Base-by-base conservation (phyloP, 2,113 vertebrate species). In the Cyanoderma ruficeps region DNA sequence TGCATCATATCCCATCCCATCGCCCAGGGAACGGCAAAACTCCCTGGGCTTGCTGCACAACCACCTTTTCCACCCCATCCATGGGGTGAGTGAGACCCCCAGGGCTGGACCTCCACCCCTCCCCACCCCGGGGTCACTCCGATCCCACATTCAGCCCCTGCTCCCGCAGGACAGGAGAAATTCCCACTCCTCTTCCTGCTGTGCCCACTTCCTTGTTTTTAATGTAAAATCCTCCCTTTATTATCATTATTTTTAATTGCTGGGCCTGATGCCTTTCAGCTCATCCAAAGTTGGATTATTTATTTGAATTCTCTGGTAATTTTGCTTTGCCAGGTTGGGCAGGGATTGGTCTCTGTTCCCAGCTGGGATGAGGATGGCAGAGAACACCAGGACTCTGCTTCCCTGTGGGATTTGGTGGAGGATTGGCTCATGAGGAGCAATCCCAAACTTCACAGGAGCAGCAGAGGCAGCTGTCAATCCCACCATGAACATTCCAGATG, bases 91-190 rank as follows among this genome's bases (percentile, higher is more conserved):
- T 1, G 16, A 39, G 42, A 42, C 42, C 37, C 22, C 20, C 18
- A 39, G 59, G 59, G 59, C 35, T 60, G 59, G 7, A 19, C 24
- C 59, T 25, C 10, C 11, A 12, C 18, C 37, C 63, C 49, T n/a
- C 30, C 24, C 9, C 44, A 20, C 31, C 53, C 8, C 0, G 0
- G 21, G 60, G 11, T 15, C 39, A 28, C 8, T 31, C 59, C 7
- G 15, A 41, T 20, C 25, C 63, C 13, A 6, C 4, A 4, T 4
- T 22, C 13, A 4, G 15, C 19, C 19, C 30, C 35, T 25, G 28
- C 16, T 31, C 3, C 1, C 13, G 21, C 3, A 0, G 2, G 4
- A 28, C 15, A 10, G 59, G 49, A 50, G 41, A 31, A 53, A 33
- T 37, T 57, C 55, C 39, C 52, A 47, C 31, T 57, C 30, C 42